Base-by-base conservation (phyloP, 2,113 vertebrate genomes). In the Hydropotes inermis region DNA sequence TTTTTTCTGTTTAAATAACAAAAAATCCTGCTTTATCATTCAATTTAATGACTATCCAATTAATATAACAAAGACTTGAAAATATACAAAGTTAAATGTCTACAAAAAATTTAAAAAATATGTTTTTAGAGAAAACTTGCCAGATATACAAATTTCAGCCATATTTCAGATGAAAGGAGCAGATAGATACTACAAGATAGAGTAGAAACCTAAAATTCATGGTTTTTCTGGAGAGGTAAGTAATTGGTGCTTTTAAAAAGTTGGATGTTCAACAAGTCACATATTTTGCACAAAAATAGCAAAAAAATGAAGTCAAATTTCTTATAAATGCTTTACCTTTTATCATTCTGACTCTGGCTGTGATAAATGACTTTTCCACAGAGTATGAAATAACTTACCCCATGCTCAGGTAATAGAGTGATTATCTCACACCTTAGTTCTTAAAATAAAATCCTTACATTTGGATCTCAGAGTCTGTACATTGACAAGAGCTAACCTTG, bases 221-320 rank as follows among this genome's bases (percentile, higher is more conserved):
- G 33, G 47, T 60, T 87, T 97, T 17, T 17, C 14, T 90, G 6
- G 43, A 52, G n/a, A 88, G 45, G 79, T 90, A 85, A 39, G 84
- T 92, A 96, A 96, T 36, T 83, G 74, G 8, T 94, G 15, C 23
- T 54, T 81, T 97, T 76, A 55, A 47, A 95, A 86, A 92, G 33
- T 58, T 81, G 52, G 15, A 60, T 90, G 17, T 74, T 86, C n/a
- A 79, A 52, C 6, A 89, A 97, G 94, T 43, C 13, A 89, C 4
- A 6, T 81, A 89, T 95, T 97, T 95, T 85, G 16, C 54, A 33
- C 86, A 11, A 97, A 96, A 96, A 92, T 39, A 58, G 54, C 19
- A 81, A 33, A 95, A 54, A 16, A 54, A 33, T 39, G 67, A 94
- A 84, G 79, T 81, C 81, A 94, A 19, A 82, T 92, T 94, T 82